These are phyloP conservation scores for Lepus timidus DNA, from an alignment of 2,113 vertebrate genomes.

Conservation along the genomic window DNA sequence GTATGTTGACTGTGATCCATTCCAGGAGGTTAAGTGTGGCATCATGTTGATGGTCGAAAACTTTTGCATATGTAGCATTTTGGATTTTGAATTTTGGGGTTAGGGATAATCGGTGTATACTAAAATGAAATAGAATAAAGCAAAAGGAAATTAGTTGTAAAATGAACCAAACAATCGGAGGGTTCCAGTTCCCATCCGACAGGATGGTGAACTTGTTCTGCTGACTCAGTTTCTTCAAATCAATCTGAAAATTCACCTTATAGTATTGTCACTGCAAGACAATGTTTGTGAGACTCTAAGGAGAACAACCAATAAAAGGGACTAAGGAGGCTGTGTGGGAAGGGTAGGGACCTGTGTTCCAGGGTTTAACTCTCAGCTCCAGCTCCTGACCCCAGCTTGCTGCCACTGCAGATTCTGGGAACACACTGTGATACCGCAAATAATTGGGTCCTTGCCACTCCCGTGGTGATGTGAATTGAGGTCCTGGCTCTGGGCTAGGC, in stretches of 20 bases:
- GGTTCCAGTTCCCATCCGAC: neutral
- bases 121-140: neutral
- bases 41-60: neutral
- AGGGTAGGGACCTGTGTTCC: neutral
- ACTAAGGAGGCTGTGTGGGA: neutral
- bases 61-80: neutral
- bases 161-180: neutral
- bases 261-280: neutral
- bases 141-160: neutral
- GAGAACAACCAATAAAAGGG: neutral
- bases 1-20: neutral
- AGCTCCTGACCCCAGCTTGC: too few species aligned
- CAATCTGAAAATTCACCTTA: neutral
- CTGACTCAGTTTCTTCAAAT: slow-evolving; percentile 14
- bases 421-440: too few species aligned
- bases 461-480: too few species aligned
- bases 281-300: neutral
- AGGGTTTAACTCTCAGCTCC: too few species aligned
- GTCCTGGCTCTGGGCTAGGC: too few species aligned
- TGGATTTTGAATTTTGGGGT: neutral
- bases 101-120: neutral
- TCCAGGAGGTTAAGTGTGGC: neutral
- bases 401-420: too few species aligned
- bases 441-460: too few species aligned
- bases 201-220: neutral